phyloP scores from a whole-genome alignment of 2,888 invertebrate genomes.

The Aplocera efformata region DNA sequence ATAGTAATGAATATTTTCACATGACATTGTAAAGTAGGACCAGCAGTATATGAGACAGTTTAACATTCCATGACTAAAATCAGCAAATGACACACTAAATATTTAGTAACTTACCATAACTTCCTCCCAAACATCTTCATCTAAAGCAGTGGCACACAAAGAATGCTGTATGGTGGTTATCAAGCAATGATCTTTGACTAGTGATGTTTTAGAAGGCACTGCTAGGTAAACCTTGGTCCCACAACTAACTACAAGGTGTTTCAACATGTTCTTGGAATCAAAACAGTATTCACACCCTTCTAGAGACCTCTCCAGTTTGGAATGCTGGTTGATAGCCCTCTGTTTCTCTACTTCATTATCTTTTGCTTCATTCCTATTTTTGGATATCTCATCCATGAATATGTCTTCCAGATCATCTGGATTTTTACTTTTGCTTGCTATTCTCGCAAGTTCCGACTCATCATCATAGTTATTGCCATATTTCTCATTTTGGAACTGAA shows the following conservation, averaged over 20 bases:
- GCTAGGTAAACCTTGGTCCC: slow-evolving; percentile 91
- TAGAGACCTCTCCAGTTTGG: slow-evolving; percentile 83
- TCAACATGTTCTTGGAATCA: slow-evolving; percentile 88
- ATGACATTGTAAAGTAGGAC: no score
- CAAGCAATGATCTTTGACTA: slow-evolving; percentile 92
- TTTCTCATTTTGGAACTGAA: slow-evolving; percentile 89
- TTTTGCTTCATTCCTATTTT: slow-evolving; percentile 81
- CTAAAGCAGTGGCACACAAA: slow-evolving; percentile 88
- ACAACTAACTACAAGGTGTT: slow-evolving; percentile 91
- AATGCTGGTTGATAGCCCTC: slow-evolving; percentile 87
- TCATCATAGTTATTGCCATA: slow-evolving; percentile 89
- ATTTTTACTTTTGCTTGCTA: slow-evolving; percentile 83
- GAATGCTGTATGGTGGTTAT: slow-evolving; percentile 92
- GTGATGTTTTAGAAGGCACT: slow-evolving; percentile 88
- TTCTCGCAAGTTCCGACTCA: slow-evolving; percentile 88
- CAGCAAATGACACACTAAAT: neutral
- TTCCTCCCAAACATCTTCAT: slow-evolving; percentile 97
- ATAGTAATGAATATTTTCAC: slow-evolving; percentile 1
- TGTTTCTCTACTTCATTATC: slow-evolving; percentile 82
- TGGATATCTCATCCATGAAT: slow-evolving; percentile 88
- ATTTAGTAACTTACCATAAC: slow-evolving; percentile 80
- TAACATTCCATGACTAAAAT: no score
- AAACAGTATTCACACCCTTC: slow-evolving; percentile 92
- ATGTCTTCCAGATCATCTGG: slow-evolving; percentile 91
- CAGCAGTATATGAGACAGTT: no score